Evolutionary conservation across 2,113 vertebrate genomes (phyloP), one percentile per base, ranked within the genome.

Genomic region (Thymallus thymallus): DNA sequence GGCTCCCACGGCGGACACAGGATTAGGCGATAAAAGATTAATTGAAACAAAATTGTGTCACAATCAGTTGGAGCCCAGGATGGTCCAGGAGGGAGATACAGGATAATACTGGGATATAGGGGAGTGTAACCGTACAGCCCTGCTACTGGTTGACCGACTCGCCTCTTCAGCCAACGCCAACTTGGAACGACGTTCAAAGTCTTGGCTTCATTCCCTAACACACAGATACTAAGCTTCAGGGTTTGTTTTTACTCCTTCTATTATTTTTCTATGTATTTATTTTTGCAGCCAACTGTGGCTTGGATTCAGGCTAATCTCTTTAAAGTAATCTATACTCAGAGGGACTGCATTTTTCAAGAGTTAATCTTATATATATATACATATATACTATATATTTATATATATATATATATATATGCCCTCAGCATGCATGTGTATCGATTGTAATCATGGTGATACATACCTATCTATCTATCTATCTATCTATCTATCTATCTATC

Each of bases 21-120:
- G 90, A 87, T 87, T 83, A 82, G 71, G 76, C 69, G 80, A 85
- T 89, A 83, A 92, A 89, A 86, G 84, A 91, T 91, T 89, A 89
- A 91, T 87, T 90, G 78, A 87, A 90, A 89, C 81, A 86, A 91
- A 87, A 75, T 24, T 63, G 23, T 75, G 76, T 71, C 84, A 56
- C 64, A 41, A 80, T 88, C 81, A 84, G 73, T 85, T 81, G 77
- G 74, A 85, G 76, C 68, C 74, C 68, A 55, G 29, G 60, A 71
- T 74, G 76, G 68, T 78, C 82, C 69, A 81, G 82, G 80, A 80
- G 35, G 35, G 35, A 41, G 35, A 41, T 41, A 41, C 35, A 9
- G 35, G 35, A 41, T 41, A 10, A 41, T 41, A 41, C 9, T 7
- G 35, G 9, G 35, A 41, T 41, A 41, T 41, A 41, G 9, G 35